These are phyloP conservation scores for Pollimyrus isidori DNA, from an alignment of 2,113 vertebrate species.

Conservation along the genomic window DNA sequence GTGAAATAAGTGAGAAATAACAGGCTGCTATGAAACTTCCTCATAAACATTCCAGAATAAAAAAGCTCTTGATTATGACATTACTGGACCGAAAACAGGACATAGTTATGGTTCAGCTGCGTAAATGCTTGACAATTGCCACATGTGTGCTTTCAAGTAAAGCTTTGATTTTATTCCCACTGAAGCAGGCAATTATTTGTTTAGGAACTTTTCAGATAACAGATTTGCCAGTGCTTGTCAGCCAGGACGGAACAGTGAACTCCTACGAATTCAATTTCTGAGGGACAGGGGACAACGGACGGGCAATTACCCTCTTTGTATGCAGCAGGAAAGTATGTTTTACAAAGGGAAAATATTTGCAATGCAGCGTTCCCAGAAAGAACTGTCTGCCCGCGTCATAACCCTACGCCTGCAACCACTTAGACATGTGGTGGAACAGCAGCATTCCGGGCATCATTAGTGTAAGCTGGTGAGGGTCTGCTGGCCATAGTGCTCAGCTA, in stretches of 20 bases:
- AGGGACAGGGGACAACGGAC: neutral
- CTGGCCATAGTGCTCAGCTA: neutral
- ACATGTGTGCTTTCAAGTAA: conserved; percentile 8
- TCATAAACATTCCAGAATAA: neutral
- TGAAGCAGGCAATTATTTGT: neutral
- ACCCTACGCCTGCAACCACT: conserved; percentile 19
- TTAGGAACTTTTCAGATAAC: neutral
- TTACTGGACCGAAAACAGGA: conserved; percentile 1
- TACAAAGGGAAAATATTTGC: conserved; percentile 12
- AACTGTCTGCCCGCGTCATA: neutral
- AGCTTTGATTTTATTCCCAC: neutral
- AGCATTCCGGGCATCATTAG: conserved; percentile 7
- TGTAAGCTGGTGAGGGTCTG: conserved; percentile 9
- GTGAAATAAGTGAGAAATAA: neutral
- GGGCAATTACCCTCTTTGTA: neutral
- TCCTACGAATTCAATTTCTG: neutral
- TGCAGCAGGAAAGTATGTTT: conserved; percentile 24
- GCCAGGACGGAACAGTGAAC: neutral
- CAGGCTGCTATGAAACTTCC: neutral
- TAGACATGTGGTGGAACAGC: conserved; percentile 7
- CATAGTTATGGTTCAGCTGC: conserved; percentile 7
- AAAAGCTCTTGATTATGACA: conserved; percentile 24
- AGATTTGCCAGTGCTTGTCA: neutral
- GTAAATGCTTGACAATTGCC: neutral
- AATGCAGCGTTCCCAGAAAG: neutral